These are phyloP conservation scores for Dysidea cf. avara DNA, from an alignment of 37 sponge, comb jelly and placozoan species.

Conservation along the genomic window DNA sequence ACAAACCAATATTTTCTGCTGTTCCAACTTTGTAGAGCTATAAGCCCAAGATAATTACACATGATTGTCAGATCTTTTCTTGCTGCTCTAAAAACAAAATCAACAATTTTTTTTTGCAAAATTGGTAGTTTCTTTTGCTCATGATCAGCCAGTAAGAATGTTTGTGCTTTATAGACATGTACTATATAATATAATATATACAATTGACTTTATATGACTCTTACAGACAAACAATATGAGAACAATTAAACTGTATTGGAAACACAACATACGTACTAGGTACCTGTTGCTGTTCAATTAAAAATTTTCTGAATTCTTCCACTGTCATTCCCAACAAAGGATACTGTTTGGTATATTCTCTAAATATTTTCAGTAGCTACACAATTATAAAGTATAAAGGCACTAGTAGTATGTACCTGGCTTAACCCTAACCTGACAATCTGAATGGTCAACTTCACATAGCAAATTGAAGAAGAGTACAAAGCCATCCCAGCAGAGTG, in stretches of 20 bases:
- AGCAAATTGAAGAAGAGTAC: constrained; percentile 46
- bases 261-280: background rate
- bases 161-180: too few relatives aligned
- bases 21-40: too few relatives aligned
- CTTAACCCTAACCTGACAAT: background rate
- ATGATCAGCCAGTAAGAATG: too few relatives aligned
- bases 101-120: too few relatives aligned
- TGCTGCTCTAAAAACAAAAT: too few relatives aligned
- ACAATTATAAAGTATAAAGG: background rate
- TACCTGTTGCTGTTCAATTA: constrained; percentile 52
- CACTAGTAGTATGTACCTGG: background rate
- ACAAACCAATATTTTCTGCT: too few relatives aligned
- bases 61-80: too few relatives aligned
- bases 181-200: too few relatives aligned
- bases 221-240: too few relatives aligned
- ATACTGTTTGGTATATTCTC: constrained; percentile 36
- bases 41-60: too few relatives aligned
- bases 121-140: too few relatives aligned
- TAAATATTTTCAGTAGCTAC: constrained; percentile 51
- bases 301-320: constrained; percentile 59
- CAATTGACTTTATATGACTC: too few relatives aligned
- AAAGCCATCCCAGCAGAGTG: constrained; percentile 77
- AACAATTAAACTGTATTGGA: background rate
- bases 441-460: constrained; percentile 29
- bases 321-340: constrained; percentile 53